phyloP scores from a whole-genome alignment of 92 coral and sea anemone species.

The Blastomussa wellsi region DNA sequence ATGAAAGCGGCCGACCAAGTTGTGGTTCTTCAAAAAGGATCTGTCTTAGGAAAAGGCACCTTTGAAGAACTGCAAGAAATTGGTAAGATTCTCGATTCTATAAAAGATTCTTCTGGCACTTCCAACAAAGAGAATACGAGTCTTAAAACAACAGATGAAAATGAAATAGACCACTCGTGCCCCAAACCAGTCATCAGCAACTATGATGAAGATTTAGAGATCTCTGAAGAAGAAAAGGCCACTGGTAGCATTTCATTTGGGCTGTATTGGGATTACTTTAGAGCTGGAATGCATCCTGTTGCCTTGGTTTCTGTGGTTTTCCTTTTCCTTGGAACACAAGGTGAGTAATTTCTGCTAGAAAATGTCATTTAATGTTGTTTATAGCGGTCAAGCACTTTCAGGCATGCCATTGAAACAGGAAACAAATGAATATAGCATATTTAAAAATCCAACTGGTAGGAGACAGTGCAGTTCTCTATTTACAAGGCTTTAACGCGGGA shows the following conservation, averaged over 20 bases:
- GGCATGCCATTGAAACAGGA: too few species aligned
- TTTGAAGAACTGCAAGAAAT: background rate
- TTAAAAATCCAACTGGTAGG: too few species aligned
- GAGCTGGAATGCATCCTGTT: constrained; percentile 29
- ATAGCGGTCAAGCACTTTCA: too few species aligned
- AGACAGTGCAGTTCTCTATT: too few species aligned
- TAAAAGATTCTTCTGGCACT: background rate
- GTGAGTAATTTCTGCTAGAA: constrained; percentile 3
- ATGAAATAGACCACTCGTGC: background rate
- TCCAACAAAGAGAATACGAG: background rate
- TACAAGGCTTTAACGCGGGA: too few species aligned
- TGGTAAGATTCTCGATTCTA: background rate
- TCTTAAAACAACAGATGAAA: background rate
- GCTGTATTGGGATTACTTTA: constrained; percentile 43
- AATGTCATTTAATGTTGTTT: background rate
- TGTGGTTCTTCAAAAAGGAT: constrained; percentile 21
- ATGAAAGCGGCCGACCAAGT: constrained; percentile 24
- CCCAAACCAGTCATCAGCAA: background rate
- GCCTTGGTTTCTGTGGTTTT: constrained; percentile 5
- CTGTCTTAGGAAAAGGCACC: constrained; percentile 5
- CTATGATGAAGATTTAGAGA: constrained; percentile 1
- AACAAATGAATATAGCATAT: too few species aligned
- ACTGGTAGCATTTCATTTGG: constrained; percentile 32
- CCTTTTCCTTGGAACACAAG: constrained; percentile 22
- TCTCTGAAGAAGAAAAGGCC: constrained; percentile 47